Percentiles rank a stretch among this genome's conserved stretches.
These are phyloP conservation scores for Hyles euphorbiae DNA, from an alignment of 1,140 invertebrate species.

Conservation along the genomic window DNA sequence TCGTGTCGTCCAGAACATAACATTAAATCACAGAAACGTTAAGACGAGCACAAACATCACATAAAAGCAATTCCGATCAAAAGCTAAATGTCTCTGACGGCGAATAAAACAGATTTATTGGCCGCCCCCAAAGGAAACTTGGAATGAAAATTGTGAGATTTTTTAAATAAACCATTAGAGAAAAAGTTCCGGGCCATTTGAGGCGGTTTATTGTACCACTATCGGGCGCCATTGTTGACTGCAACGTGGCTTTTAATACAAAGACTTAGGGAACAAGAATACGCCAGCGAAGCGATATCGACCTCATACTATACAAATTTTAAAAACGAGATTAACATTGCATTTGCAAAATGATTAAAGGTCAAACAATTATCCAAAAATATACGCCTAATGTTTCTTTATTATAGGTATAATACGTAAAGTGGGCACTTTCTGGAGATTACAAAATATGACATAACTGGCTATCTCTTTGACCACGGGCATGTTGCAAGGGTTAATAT, in stretches of 20 bases:
- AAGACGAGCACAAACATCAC: slow-evolving; percentile 60
- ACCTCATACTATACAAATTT: too few relatives aligned
- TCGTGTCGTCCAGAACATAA: slow-evolving; percentile 47
- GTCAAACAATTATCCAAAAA: too few relatives aligned
- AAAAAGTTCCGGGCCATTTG: slow-evolving; percentile 73
- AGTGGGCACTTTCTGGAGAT: too few relatives aligned
- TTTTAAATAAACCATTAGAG: slow-evolving; percentile 73
- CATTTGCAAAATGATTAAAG: too few relatives aligned
- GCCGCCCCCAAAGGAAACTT: slow-evolving; percentile 48
- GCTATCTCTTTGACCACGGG: too few relatives aligned
- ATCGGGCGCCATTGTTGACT: slow-evolving; percentile 59
- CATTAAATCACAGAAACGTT: slow-evolving; percentile 58
- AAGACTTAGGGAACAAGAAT: slow-evolving; percentile 3
- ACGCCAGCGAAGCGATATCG: not conserved
- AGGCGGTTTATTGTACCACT: slow-evolving; percentile 66
- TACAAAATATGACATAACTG: too few relatives aligned
- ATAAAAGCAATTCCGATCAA: slow-evolving; percentile 69
- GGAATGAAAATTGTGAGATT: slow-evolving; percentile 68
- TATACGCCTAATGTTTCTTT: too few relatives aligned
- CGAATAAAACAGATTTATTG: slow-evolving; percentile 66
- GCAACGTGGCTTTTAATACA: slow-evolving; percentile 28
- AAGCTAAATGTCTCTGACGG: slow-evolving; percentile 52
- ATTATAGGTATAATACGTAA: too few relatives aligned
- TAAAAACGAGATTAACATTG: too few relatives aligned
- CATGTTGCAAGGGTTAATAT: too few relatives aligned